Evolutionary conservation across 2,888 invertebrate genomes (phyloP).

Genomic region (Nudaria mundana): DNA sequence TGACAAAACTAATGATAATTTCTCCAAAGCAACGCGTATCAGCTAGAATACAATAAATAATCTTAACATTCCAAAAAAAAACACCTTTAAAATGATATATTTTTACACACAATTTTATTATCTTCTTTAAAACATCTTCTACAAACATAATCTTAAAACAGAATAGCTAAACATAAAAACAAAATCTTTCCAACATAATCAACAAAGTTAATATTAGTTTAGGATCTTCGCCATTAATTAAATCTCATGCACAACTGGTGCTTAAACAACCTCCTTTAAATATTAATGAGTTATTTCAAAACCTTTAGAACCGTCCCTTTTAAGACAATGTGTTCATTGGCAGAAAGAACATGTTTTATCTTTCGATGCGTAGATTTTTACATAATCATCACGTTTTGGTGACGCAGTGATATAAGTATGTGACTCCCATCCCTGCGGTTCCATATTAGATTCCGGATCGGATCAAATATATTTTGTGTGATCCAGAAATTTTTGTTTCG

Average conservation of each 20-base stretch:
- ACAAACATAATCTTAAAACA: background rate
- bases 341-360: background rate
- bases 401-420: too few relatives aligned
- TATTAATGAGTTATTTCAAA: conserved; percentile 8
- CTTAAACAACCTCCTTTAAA: background rate
- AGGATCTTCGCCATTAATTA: conserved; percentile 22
- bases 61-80: too few relatives aligned
- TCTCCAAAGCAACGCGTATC: too few relatives aligned
- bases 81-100: too few relatives aligned
- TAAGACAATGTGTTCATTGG: background rate
- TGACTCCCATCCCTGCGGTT: too few relatives aligned
- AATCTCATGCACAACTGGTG: conserved; percentile 9
- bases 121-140: background rate
- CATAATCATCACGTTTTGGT: too few relatives aligned
- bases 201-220: conserved; percentile 20
- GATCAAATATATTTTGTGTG: too few relatives aligned
- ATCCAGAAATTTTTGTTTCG: too few relatives aligned
- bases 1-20: too few relatives aligned
- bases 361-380: background rate
- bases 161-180: background rate
- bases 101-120: background rate
- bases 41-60: too few relatives aligned
- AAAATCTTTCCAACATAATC: conserved; percentile 18
- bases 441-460: too few relatives aligned
- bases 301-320: background rate